Evolutionary conservation across 2,888 invertebrate species (phyloP).

Genomic region (Halictus ligatus): DNA sequence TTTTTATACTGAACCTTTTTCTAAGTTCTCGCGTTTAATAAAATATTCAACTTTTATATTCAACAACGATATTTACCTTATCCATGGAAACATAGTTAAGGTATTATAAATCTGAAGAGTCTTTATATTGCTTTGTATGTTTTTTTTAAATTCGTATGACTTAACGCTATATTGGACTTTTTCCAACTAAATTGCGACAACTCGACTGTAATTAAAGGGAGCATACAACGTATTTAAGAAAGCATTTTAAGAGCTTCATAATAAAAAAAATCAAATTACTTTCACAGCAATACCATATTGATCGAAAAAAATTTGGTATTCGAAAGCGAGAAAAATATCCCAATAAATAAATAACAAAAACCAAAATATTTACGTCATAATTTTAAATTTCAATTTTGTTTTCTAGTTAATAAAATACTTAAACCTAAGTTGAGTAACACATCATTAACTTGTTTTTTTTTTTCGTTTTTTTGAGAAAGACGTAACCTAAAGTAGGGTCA

Average conservation of each 20-base stretch:
- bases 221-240: constrained; percentile 21
- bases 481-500: constrained; percentile 43
- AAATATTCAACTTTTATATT: constrained; percentile 51
- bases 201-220: constrained; percentile 18
- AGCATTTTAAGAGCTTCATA: constrained; percentile 39
- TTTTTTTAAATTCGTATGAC: constrained; percentile 28
- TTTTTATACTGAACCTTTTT: constrained; percentile 40
- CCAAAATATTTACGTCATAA: constrained; percentile 23
- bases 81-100: constrained; percentile 29
- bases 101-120: constrained; percentile 30
- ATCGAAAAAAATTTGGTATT: constrained; percentile 15
- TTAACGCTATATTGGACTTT: constrained; percentile 30
- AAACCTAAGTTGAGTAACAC: constrained; percentile 42
- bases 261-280: constrained; percentile 42
- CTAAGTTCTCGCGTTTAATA: constrained; percentile 48
- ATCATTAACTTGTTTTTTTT: constrained; percentile 24
- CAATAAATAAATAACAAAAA: constrained; percentile 40
- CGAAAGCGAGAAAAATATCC: constrained; percentile 20
- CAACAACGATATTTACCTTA: constrained; percentile 24
- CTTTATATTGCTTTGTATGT: constrained; percentile 43
- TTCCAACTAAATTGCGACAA: constrained; percentile 25
- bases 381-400: constrained; percentile 10
- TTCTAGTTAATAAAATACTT: constrained; percentile 40
- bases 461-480: constrained; percentile 31
- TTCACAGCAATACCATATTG: constrained; percentile 22